Percentiles rank a stretch among this genome's conserved stretches.
Conservation (phyloP, 2,888 invertebrate species). For the Lamellibrachia columna region DNA sequence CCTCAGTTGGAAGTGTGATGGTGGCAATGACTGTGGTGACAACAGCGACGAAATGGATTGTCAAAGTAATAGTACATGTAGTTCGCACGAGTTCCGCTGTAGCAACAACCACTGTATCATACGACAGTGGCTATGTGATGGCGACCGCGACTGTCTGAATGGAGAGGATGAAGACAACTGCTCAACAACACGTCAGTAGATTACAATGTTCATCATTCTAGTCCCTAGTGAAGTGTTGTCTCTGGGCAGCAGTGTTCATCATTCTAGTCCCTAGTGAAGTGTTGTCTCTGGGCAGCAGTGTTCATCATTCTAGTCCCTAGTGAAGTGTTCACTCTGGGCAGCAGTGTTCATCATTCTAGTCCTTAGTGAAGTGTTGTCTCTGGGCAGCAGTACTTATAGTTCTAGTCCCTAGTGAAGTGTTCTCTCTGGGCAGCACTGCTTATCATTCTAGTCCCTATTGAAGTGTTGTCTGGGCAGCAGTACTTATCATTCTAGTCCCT, state of each 20-base stretch:
- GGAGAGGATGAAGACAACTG: neutral
- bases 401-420: too few relatives aligned
- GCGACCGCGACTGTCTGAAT: neutral
- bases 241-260: neutral
- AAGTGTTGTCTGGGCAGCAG: too few relatives aligned
- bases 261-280: too few relatives aligned
- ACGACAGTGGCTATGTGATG: neutral
- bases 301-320: too few relatives aligned
- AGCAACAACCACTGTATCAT: neutral
- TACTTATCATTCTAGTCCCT: too few relatives aligned
- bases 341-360: too few relatives aligned
- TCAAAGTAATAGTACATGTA: neutral
- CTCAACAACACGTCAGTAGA: neutral
- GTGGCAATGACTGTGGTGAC: neutral
- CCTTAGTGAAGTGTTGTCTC: too few relatives aligned
- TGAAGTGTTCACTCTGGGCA: too few relatives aligned
- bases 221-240: neutral
- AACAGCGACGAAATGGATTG: neutral
- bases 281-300: too few relatives aligned
- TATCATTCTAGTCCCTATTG: too few relatives aligned
- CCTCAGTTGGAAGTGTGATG: neutral
- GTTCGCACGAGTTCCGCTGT: neutral
- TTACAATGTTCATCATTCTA: neutral
- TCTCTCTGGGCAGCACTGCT: too few relatives aligned
- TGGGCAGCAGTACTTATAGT: too few relatives aligned